Evolutionary conservation across 2,797 vertebrate genomes (phyloP), one percentile per base, ranked within the genome.

Genomic region (Rhyacichthys aspro): DNA sequence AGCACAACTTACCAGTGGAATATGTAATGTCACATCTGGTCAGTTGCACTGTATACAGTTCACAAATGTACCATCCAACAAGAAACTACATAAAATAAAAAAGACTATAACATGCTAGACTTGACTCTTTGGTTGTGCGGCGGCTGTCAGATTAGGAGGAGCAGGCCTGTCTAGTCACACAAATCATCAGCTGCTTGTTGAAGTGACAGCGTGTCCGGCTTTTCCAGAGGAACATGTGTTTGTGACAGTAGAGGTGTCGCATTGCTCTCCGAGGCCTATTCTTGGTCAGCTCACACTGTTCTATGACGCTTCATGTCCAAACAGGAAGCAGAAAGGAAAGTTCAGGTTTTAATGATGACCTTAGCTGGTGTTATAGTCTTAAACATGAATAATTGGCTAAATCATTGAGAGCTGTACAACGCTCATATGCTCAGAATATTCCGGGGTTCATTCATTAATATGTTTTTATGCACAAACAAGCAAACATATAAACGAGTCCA

Each of bases 401-500:
- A 28, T 28, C 23, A 28, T 28, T 28, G 7, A 6, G 4, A 28
- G 23, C 7, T 28, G 23, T 28, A 28, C 23, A 28, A 28, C 7
- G 23, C 23, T 28, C 23, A 28, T 28, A 28, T 28, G 23, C 23
- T 28, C 23, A 28, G 23, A 28, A 5, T 5, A 28, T 28, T 28
- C 23, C 23, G 4, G 23, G 23, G 23, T 28, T 28, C 23, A 28
- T 28, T 28, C 23, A 28, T 28, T 28, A 11, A 50, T 36, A 50
- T 1, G 10, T 17, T 15, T 50, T 37, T 17, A 37, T 36, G 48
- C 33, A 18, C 42, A 34, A 73, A 58, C 37, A 52, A 23, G n/a
- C 41, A 63, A 50, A 72, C 43, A 67, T 47, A 58, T 63, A 43
- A 73, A 72, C 43, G 63, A 72, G 66, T 43, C 28, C 8, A 9